Evolutionary conservation across 1,140 invertebrate genomes (phyloP).

Genomic region (Eumaeus atala): DNA sequence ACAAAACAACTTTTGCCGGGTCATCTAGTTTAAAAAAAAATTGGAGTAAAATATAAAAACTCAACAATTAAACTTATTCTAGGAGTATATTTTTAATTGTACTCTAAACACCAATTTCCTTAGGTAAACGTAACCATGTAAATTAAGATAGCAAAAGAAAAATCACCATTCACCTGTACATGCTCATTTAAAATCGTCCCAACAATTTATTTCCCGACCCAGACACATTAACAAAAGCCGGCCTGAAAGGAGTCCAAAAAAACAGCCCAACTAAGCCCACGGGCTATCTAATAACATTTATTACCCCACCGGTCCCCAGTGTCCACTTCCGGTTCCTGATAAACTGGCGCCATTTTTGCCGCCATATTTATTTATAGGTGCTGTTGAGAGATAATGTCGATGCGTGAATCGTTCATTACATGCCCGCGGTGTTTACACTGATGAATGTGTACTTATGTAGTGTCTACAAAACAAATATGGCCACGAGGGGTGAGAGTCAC

Average conservation of each 20-base stretch:
- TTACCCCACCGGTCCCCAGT: constrained; percentile 60
- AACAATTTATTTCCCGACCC: constrained; percentile 61
- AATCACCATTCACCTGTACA: constrained; percentile 33
- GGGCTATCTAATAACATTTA: constrained; percentile 74
- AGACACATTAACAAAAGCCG: constrained; percentile 70
- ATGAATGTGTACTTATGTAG: neutral
- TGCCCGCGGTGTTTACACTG: neutral
- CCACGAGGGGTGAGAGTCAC: too few species aligned
- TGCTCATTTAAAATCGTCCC: constrained; percentile 56
- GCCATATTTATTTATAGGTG: constrained; percentile 71
- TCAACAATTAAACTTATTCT: too few species aligned
- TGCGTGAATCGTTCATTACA: constrained; percentile 48
- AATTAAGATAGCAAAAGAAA: neutral
- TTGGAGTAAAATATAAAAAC: too few species aligned
- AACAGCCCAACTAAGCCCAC: constrained; percentile 65
- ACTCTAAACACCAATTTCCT: too few species aligned
- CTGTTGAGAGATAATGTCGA: constrained; percentile 55
- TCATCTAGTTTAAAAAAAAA: too few species aligned
- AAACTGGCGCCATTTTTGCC: constrained; percentile 70
- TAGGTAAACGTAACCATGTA: neutral
- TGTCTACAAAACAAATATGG: neutral
- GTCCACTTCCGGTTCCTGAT: constrained; percentile 66
- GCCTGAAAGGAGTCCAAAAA: constrained; percentile 57
- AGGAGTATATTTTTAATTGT: too few species aligned
- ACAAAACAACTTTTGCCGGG: too few species aligned